Conservation (phyloP, 1,140 invertebrate genomes). For the Trichonephila inaurata region DNA sequence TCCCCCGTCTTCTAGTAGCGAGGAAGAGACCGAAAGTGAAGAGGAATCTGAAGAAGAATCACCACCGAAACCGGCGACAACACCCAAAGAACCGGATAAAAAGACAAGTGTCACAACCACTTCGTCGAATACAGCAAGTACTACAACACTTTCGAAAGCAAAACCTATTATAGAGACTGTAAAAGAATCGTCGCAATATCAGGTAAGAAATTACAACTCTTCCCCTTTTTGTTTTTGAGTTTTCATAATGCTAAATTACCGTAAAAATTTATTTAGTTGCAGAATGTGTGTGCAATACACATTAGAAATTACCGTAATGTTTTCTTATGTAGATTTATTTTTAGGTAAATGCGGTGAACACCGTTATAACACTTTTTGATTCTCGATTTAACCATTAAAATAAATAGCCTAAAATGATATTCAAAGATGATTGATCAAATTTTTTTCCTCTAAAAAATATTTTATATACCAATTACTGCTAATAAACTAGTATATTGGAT, state of each 20-base stretch:
- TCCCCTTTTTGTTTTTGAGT: not conserved
- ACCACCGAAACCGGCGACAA: not conserved
- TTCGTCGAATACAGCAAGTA: not conserved
- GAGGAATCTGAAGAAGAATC: slow-evolving; percentile 43
- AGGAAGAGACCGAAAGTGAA: slow-evolving; percentile 65
- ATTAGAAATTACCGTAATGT: no score
- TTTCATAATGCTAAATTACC: not conserved
- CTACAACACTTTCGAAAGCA: slow-evolving; percentile 1
- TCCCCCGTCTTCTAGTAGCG: slow-evolving; percentile 41
- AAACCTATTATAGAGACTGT: slow-evolving; percentile 82
- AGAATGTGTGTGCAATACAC: no score
- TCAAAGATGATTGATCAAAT: no score
- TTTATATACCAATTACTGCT: no score
- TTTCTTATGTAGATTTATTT: no score
- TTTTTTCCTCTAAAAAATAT: no score
- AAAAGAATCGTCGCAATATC: slow-evolving; percentile 75
- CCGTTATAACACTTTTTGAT: no score
- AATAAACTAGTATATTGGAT: no score
- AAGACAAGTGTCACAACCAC: not conserved
- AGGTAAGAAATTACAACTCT: slow-evolving; percentile 12
- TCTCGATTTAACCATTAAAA: no score
- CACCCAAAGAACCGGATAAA: slow-evolving; percentile 48
- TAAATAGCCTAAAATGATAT: no score
- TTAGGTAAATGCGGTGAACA: no score
- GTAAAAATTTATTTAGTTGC: no score